Base-by-base conservation (phyloP, 2,113 vertebrate genomes). In the Ictalurus furcatus region DNA sequence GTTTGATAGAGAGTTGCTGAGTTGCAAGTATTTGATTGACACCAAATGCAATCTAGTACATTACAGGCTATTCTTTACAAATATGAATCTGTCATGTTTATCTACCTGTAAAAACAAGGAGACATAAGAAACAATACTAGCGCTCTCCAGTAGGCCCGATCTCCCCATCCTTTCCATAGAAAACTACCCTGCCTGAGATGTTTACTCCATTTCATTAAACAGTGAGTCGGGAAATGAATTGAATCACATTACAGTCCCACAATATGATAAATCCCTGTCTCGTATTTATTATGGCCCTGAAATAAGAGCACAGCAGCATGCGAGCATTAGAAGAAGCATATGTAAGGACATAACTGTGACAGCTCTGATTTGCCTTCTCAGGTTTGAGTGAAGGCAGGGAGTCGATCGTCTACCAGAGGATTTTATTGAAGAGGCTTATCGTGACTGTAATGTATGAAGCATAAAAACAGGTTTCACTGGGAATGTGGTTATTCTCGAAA, bases 141-240 rank as follows among this genome's bases (percentile, higher is more conserved):
- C n/a, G 34, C 74, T 80, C 65, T 85, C 84, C 88, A 80, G 54
- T 34, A 71, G 74, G 74, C 61, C 88, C 74, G 59, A 69, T 89
- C 74, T 86, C 23, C 59, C 59, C 44, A 56, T 65, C 76, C n/a
- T 79, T 81, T 80, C 84, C 16, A 71, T 48, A 48, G 88, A 85
- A 89, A 89, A 81, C 59, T 71, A 48, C 40, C 63, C 84, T 59
- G 88, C 76, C 88, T 85, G 83, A 87, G 48, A 88, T 88, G 85
- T 91, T 88, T 87, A 89, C 89, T 91, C 86, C 79, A 87, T 89
- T 91, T 89, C 86, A 91, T 91, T 89, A 91, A 87, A 88, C 82
- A 76, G 86, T 58, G 89, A 76, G 76, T 85, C 88, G 80, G 88
- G 54, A 89, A 89, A 89, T 89, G 74, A 90, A 87, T 90, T 84